Conservation (phyloP, 2,113 vertebrate genomes). For the Albula glossodonta region DNA sequence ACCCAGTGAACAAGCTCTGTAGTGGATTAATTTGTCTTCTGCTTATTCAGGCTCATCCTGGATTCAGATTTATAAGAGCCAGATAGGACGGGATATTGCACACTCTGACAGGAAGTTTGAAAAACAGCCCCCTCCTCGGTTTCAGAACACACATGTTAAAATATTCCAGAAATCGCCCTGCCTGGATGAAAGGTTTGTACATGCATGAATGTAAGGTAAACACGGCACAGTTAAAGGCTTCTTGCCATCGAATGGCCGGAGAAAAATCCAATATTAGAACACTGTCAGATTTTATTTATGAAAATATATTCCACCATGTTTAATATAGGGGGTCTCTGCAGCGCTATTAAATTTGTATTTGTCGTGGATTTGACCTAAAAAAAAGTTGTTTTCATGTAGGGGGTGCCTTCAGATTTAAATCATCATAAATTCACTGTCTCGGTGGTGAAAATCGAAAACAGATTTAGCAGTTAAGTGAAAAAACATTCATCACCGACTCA, state of each 20-base stretch:
- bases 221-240: background rate
- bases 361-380: background rate
- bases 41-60: conserved; percentile 50
- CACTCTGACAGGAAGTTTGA: background rate
- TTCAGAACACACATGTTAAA: background rate
- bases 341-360: conserved; percentile 14
- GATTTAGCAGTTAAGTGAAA: conserved; percentile 38
- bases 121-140: background rate
- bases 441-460: conserved; percentile 13
- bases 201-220: too few species aligned
- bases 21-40: conserved; percentile 50
- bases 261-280: background rate
- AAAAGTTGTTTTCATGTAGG: background rate
- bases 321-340: background rate
- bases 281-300: background rate
- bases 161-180: background rate
- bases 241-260: background rate
- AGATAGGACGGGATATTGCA: conserved; percentile 25
- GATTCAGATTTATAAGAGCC: conserved; percentile 39
- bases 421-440: conserved; percentile 8
- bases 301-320: background rate
- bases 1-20: conserved; percentile 40
- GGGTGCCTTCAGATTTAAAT: background rate
- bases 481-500: conserved; percentile 78
- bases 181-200: too few species aligned